phyloP scores from a whole-genome alignment of 2,113 vertebrate species.

The Spheniscus mendiculus region DNA sequence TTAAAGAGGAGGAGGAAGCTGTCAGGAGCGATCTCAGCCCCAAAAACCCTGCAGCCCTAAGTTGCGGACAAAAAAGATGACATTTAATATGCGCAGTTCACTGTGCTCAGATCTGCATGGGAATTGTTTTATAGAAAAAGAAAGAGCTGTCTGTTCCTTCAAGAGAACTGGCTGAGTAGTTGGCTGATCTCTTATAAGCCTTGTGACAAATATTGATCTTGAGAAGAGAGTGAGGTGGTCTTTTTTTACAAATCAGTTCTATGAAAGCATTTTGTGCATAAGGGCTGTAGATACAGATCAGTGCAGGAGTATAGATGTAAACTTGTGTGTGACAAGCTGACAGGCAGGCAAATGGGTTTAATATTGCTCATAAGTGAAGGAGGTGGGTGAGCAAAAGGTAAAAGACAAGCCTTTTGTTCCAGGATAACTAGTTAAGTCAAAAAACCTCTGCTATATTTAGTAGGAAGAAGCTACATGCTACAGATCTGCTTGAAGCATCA shows the following conservation, averaged over 20 bases:
- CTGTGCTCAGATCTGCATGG: background rate
- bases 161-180: background rate
- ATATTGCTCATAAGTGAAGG: background rate
- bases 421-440: background rate
- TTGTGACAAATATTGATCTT: conserved; percentile 6
- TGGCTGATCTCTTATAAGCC: background rate
- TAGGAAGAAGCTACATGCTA: background rate
- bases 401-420: background rate
- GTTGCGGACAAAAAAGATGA: background rate
- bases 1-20: background rate
- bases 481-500: background rate
- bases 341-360: conserved; percentile 9
- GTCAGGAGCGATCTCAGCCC: background rate
- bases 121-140: background rate
- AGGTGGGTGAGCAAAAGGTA: background rate
- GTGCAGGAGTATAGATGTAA: background rate
- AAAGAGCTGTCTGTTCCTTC: background rate
- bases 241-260: background rate
- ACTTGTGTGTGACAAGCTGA: conserved; percentile 14
- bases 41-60: background rate
- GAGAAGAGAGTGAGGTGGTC: background rate
- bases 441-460: background rate
- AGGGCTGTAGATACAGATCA: background rate
- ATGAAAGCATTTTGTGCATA: background rate
- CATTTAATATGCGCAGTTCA: background rate